These are phyloP conservation scores for Miniopterus natalensis DNA, from an alignment of 2,113 vertebrate genomes.

Conservation along the genomic window DNA sequence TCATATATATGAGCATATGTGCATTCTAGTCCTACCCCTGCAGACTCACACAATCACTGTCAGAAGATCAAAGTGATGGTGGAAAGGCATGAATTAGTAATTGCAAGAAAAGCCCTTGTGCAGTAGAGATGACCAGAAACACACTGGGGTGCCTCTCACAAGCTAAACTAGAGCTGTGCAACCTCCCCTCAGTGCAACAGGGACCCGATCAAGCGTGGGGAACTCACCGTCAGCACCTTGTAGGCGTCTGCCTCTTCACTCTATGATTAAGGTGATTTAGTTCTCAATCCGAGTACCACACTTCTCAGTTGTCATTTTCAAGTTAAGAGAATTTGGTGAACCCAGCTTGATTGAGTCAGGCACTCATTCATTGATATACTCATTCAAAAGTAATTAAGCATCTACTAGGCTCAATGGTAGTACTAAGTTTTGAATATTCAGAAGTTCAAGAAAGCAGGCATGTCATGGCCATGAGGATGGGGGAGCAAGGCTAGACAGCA, in stretches of 20 bases:
- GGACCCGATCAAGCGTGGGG: not conserved
- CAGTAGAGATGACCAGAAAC: not conserved
- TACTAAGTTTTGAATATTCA: not conserved
- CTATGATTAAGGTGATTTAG: not conserved
- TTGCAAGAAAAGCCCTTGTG: not conserved
- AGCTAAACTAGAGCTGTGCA: not conserved
- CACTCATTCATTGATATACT: not conserved
- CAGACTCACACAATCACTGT: not conserved
- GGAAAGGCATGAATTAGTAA: not conserved
- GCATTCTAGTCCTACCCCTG: not conserved
- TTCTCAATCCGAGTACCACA: not conserved
- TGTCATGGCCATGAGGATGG: not conserved
- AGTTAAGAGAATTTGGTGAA: not conserved
- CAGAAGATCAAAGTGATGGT: not conserved
- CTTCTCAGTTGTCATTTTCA: constrained; percentile 38
- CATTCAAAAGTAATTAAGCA: not conserved
- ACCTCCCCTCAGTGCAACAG: not conserved
- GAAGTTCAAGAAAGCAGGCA: not conserved
- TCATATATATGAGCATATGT: no score
- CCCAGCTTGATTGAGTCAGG: not conserved
- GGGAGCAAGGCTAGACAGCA: not conserved
- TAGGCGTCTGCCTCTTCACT: not conserved
- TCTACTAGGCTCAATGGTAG: not conserved
- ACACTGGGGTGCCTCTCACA: not conserved
- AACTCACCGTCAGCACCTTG: not conserved